Base-by-base conservation (phyloP, 2,888 invertebrate genomes). In the Drosophila siamana region DNA sequence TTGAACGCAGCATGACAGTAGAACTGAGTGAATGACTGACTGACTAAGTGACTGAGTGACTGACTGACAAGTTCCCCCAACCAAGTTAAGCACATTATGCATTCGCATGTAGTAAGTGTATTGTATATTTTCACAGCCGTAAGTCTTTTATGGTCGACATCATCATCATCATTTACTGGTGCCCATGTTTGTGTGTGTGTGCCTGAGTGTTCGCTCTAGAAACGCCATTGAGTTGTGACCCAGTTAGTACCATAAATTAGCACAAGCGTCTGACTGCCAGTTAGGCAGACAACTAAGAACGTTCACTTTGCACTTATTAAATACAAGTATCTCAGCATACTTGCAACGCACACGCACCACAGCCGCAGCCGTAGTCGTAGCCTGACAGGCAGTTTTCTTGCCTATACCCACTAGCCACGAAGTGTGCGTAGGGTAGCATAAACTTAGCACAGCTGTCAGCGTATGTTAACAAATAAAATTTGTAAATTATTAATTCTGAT, bases 161-260 rank as follows among this genome's bases (percentile, higher is more conserved):
- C 63, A 61, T 74, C 63, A 61, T 74, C 56, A 52, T 52, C 50
- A 26, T 74, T 69, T 56, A 57, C 64, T 66, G 38, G 33, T 19
- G 28, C 22, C 4, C 19, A 2, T 50, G 41, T 52, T 9, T 52
- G 52, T 59, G n/a, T 48, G 7, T 22, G 4, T 48, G 47, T 52
- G 13, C 57, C 48, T 55, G 40, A 38, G 43, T 80, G 74, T 69
- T 46, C 65, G 83, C 83, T 83, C 88, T 83, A 83, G 86, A 83
- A 83, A 83, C 69, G 69, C 66, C 64, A 64, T 55, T 44, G 55
- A 55, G 15, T 44, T 33, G 78, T 82, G 83, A 87, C 83, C 83
- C 83, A 87, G 80, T 77, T 83, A 74, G 68, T 61, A 62, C 52
- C 83, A 74, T 86, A 87, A 83, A 83, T 83, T 83, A 87, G 83